A percentile compares a stretch with the other conserved stretches of the same genome.
These are phyloP conservation scores for Allygus modestus DNA, from an alignment of 2,888 invertebrate species.

Conservation along the genomic window DNA sequence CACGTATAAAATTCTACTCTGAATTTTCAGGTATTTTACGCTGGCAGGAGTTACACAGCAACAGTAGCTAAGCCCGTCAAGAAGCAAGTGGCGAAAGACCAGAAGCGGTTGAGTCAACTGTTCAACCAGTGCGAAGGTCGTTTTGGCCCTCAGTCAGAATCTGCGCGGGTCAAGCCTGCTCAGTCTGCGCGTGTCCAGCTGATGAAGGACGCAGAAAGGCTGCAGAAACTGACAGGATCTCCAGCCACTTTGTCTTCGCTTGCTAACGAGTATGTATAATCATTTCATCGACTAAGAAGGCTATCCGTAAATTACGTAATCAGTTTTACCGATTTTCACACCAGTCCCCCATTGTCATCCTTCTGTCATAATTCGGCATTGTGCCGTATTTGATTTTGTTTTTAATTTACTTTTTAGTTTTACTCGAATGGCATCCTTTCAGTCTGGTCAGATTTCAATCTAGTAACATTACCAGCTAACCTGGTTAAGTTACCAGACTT, in stretches of 20 bases:
- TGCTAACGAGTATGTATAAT: neutral
- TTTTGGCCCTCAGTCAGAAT: neutral
- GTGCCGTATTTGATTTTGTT: no score
- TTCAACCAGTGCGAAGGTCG: conserved; percentile 72
- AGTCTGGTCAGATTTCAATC: no score
- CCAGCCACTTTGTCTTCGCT: conserved; percentile 22
- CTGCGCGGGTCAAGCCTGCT: neutral
- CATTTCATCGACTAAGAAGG: no score
- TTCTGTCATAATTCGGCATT: no score
- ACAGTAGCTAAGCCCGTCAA: conserved; percentile 82
- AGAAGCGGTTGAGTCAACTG: conserved; percentile 81
- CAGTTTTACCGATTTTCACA: no score
- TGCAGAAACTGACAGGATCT: conserved; percentile 62
- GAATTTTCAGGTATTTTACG: conserved; percentile 82
- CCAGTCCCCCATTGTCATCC: no score
- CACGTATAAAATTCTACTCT: no score
- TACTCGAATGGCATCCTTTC: no score
- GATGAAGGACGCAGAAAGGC: conserved; percentile 65
- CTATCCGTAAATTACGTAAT: no score
- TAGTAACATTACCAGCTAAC: no score
- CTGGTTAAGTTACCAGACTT: no score
- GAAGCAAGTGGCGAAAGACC: conserved; percentile 82
- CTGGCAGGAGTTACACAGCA: conserved; percentile 85
- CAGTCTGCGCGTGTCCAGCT: conserved; percentile 52
- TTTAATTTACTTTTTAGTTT: no score